Base-by-base conservation (phyloP, 2,888 invertebrate genomes). In the Oscheius myriophilus region DNA sequence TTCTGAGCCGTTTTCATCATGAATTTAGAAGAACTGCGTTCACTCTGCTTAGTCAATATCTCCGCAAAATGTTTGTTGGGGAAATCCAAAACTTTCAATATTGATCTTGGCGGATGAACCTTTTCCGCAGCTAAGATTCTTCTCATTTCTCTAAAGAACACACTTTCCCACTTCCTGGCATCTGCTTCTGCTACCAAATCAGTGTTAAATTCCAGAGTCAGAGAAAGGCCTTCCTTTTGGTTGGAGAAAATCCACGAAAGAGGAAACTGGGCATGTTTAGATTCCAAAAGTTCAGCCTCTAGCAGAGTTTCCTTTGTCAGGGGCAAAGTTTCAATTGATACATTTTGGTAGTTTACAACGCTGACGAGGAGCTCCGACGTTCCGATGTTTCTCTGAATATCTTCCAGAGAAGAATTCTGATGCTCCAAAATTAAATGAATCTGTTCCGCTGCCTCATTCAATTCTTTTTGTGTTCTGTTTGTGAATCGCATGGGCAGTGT, bases 401-500 rank as follows among this genome's bases (percentile, higher is more conserved):
- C n/a, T 2, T 52, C 43, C 9, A 67, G 45, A 33, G 51, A 51
- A 23, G 43, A n/a, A 18, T 53, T 61, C 33, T 53, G 45, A 42
- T 67, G 46, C 14, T 61, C 53, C 21, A 61, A 26, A 6, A 53
- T 14, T 1, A 7, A 33, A 21, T 21, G 42, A n/a, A 67, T 16
- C 18, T 67, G 43, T 23, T 59, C 26, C 12, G 16, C 52, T 11
- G 43, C 41, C 6, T 25, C 11, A 23, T 14, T 11, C 42, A 43
- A 14, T 41, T 52, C 52, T 18, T 25, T 16, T 21, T 21, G 6
- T 4, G 21, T 59, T 18, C 49, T n/a, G 1, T 33, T 45, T 16
- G 33, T 54, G 49, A 72, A 74, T 6, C 70, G 7, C 16, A 70
- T 41, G 18, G 79, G 79, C 0, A 79, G 39, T 2, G 78, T 76